Evolutionary conservation across 1,140 invertebrate species (phyloP), one percentile per base, ranked within the genome.

Genomic region (Polyergus mexicanus): DNA sequence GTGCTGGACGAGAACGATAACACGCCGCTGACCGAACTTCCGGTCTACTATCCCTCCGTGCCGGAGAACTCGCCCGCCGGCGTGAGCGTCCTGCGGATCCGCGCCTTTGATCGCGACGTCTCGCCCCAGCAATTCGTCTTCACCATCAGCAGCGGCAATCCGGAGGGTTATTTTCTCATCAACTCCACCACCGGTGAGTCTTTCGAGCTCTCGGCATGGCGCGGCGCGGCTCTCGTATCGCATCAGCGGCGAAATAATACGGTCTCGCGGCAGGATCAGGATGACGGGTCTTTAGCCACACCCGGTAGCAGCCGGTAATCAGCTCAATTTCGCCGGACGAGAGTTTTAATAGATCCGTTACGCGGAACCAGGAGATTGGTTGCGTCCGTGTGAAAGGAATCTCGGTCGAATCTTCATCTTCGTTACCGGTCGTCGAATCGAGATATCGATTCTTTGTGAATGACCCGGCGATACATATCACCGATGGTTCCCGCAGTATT

Each of bases 1-100:
- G 97, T 99, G 66, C 94, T 97, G 62, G 98, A 99, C 94, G 97
- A 98, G 92, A 99, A 99, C 95, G 99, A 99, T 95, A 98, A 99
- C 95, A 97, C 97, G 28, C 98, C 99, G 25, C 95, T 99, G 94
- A 98, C 98, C 44, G 96, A 96, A 75, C 96, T 97, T 77, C 98
- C 99, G 1, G 97, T 98, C 58, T 99, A 99, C 95, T 97, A 97
- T 93, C 97, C 97, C 1, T 96, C 96, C 19, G 96, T 99, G 51
- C 92, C 96, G 11, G 99, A 99, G 96, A 98, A 99, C 94, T 97
- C 97, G 86, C 95, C 97, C 1, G 96, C 96, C 47, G 97, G 97
- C 68, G 96, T 96, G 63, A 96, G 96, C 62, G 97, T 99, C 10
- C 95, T 98, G 3, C 96, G 97, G 92, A 96, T 99, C 19, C 96